Evolutionary conservation across 2,113 vertebrate genomes (phyloP).

Genomic region (Protobothrops mucrosquamatus): DNA sequence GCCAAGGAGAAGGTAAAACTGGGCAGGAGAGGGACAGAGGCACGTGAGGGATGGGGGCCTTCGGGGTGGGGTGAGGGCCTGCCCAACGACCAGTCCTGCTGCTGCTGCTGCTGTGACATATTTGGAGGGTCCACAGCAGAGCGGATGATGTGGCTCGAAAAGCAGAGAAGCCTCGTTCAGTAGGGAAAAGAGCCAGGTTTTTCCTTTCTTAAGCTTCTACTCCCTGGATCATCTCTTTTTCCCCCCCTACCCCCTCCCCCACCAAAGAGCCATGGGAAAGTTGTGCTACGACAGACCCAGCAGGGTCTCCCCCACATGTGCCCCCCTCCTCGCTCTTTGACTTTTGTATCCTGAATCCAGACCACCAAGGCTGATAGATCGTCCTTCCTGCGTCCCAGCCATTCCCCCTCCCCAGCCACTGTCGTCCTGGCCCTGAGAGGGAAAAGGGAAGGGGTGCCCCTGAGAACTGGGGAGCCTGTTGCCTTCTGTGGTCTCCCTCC

Average conservation of each 20-base stretch:
- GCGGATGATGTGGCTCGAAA: too few relatives aligned
- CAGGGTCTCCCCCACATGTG: not conserved
- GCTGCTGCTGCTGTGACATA: not conserved
- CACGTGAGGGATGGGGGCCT: not conserved
- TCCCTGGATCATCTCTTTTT: not conserved
- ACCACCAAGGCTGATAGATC: not conserved
- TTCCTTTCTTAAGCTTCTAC: not conserved
- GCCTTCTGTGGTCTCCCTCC: not conserved
- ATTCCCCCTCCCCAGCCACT: not conserved
- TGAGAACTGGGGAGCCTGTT: not conserved
- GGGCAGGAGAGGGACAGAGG: not conserved
- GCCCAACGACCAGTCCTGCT: accelerated
- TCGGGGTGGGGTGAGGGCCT: not conserved
- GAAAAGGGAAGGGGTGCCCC: not conserved
- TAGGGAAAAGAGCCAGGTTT: too few relatives aligned
- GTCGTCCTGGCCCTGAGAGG: not conserved
- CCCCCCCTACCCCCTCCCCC: too few relatives aligned
- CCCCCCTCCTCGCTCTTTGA: not conserved
- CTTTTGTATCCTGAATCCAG: not conserved
- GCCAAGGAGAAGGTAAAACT: not conserved
- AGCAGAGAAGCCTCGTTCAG: too few relatives aligned
- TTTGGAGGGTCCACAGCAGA: too few relatives aligned
- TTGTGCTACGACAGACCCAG: not conserved
- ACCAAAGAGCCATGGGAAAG: not conserved
- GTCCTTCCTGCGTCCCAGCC: not conserved